Evolutionary conservation across 92 coral and sea anemone genomes (phyloP).

Genomic region (Zoanthus gigantus): DNA sequence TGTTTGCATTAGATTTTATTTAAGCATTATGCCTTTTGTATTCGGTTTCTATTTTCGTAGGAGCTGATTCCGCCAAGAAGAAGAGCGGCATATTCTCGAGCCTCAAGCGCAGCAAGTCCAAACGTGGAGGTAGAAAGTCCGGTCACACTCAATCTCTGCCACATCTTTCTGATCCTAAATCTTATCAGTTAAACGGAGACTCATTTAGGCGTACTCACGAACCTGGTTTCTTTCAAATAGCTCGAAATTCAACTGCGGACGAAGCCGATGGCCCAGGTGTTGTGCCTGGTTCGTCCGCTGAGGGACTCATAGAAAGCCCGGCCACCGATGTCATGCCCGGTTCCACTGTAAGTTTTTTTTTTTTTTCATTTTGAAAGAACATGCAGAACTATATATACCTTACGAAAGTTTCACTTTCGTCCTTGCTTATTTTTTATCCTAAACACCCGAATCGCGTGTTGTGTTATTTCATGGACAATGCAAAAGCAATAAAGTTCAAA

Average conservation of each 20-base stretch:
- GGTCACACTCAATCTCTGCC: conserved; percentile 90
- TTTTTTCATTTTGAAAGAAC: conserved; percentile 3
- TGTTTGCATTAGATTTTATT: background rate
- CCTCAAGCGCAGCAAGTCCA: conserved; percentile 80
- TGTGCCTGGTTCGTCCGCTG: conserved; percentile 64
- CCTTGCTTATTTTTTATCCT: background rate
- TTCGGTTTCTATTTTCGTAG: conserved; percentile 69
- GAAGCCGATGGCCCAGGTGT: conserved; percentile 77
- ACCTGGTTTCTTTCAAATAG: conserved; percentile 90
- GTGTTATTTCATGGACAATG: conserved; percentile 9
- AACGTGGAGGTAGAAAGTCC: conserved; percentile 86
- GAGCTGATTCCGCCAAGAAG: conserved; percentile 72
- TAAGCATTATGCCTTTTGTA: conserved; percentile 53
- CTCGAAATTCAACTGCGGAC: conserved; percentile 81
- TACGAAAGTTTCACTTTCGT: background rate
- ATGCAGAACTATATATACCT: background rate
- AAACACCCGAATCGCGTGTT: background rate
- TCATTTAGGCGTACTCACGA: conserved; percentile 76
- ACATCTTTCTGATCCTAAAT: conserved; percentile 81
- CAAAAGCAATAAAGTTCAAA: background rate
- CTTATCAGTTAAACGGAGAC: conserved; percentile 71
- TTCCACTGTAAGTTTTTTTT: conserved; percentile 81
- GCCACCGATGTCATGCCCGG: conserved; percentile 96
- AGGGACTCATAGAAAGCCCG: conserved; percentile 83
- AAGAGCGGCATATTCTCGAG: conserved; percentile 91